Percentiles rank a stretch among this genome's conserved stretches.
These are phyloP conservation scores for Trichogramma pretiosum DNA, from an alignment of 1,140 invertebrate species.

Conservation along the genomic window DNA sequence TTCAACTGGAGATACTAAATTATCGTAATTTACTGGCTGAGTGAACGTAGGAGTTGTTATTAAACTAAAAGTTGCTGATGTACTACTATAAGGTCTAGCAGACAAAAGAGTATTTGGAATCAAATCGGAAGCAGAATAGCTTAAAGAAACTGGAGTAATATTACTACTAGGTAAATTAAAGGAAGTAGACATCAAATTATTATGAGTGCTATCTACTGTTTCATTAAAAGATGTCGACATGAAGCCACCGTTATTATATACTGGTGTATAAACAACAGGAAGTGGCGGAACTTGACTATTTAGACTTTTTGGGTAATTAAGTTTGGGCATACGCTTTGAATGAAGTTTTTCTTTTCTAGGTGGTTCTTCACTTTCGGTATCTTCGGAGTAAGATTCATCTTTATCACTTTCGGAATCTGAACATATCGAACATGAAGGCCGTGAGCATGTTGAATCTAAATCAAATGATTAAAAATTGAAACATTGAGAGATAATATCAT, in stretches of 20 bases:
- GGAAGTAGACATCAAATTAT: conserved; percentile 26
- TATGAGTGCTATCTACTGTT: conserved; percentile 24
- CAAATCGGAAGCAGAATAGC: conserved; percentile 11
- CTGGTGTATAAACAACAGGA: conserved; percentile 27
- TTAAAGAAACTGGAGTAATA: conserved; percentile 10
- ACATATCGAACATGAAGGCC: conserved; percentile 48
- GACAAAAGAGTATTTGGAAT: conserved; percentile 9
- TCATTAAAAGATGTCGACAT: conserved; percentile 33
- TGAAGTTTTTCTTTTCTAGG: conserved; percentile 28
- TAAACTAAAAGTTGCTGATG: conserved; percentile 11
- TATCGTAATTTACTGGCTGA: conserved; percentile 22
- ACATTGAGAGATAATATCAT: neutral
- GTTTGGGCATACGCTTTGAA: conserved; percentile 26
- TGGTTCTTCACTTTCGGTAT: conserved; percentile 34
- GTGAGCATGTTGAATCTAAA: conserved; percentile 50
- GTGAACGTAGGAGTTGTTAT: conserved; percentile 3
- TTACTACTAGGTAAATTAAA: conserved; percentile 26
- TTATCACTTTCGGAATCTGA: conserved; percentile 43
- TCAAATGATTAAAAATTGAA: conserved; percentile 5
- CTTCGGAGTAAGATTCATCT: conserved; percentile 38
- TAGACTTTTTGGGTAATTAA: conserved; percentile 35
- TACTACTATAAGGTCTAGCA: conserved; percentile 15
- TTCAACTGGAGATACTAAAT: conserved; percentile 27
- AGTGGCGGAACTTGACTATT: conserved; percentile 38
- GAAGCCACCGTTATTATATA: conserved; percentile 26